Evolutionary conservation across 1,140 invertebrate genomes (phyloP).

Genomic region (Andricus grossulariae): DNA sequence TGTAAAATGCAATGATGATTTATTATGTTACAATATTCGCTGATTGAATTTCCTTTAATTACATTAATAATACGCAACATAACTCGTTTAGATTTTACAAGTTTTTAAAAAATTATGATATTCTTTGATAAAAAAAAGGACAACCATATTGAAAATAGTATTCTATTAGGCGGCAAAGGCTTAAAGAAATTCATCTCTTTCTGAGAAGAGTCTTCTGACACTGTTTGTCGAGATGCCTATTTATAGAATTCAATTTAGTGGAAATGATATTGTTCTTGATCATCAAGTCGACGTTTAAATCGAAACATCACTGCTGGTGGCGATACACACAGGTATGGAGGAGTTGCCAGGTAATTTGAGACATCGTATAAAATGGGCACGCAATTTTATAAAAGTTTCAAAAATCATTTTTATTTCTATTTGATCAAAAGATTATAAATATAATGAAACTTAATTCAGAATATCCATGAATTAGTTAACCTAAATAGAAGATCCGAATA

Average conservation of each 20-base stretch:
- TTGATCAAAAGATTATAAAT: neutral
- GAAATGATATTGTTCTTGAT: constrained; percentile 18
- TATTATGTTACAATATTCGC: too few relatives aligned
- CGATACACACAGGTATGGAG: constrained; percentile 3
- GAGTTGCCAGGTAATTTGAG: constrained; percentile 14
- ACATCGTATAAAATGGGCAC: neutral
- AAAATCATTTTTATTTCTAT: neutral
- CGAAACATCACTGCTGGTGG: constrained; percentile 13
- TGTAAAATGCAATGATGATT: too few relatives aligned
- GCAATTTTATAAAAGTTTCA: neutral
- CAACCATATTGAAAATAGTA: too few relatives aligned
- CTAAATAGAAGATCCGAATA: too few relatives aligned
- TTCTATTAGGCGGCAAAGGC: constrained; percentile 1
- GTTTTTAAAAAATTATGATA: too few relatives aligned
- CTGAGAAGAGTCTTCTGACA: constrained; percentile 20
- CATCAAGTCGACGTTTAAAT: constrained; percentile 20
- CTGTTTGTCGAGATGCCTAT: constrained; percentile 12
- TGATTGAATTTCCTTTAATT: too few relatives aligned
- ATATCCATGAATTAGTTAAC: too few relatives aligned
- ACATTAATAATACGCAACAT: too few relatives aligned
- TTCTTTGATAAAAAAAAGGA: too few relatives aligned
- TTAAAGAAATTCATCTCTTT: constrained; percentile 16
- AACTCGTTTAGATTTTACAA: too few relatives aligned
- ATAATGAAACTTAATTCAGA: too few relatives aligned
- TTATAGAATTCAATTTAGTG: constrained; percentile 24